Percentiles rank a stretch among this genome's conserved stretches.
phyloP scores from a whole-genome alignment of 2,888 invertebrate species.

The Sarcophaga subvicina region DNA sequence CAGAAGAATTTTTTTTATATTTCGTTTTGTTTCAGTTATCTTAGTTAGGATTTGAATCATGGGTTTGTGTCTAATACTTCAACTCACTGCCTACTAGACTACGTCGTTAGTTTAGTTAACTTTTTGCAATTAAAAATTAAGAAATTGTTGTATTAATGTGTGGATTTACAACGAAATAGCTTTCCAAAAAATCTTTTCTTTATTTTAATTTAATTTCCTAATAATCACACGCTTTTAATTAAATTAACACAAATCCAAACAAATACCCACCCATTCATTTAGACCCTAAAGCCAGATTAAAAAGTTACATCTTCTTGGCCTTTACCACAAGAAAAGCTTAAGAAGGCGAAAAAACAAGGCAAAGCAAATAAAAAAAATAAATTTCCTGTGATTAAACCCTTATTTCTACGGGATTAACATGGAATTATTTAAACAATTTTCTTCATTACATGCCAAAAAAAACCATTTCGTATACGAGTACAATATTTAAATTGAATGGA shows the following conservation, averaged over 20 bases:
- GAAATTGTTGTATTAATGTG: too few species aligned
- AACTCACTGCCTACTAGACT: too few species aligned
- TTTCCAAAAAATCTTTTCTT: too few species aligned
- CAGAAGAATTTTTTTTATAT: too few species aligned
- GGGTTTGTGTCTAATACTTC: too few species aligned
- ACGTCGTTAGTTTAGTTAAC: too few species aligned
- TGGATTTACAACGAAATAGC: too few species aligned
- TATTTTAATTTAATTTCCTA: too few species aligned
- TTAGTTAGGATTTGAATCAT: too few species aligned
- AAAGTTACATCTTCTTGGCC: neutral
- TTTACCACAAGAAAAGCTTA: neutral
- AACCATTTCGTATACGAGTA: constrained; percentile 11
- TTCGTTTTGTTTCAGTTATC: too few species aligned
- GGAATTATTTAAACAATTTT: constrained; percentile 50
- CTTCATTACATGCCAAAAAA: constrained; percentile 50
- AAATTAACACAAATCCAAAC: constrained; percentile 2
- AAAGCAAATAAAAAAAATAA: neutral
- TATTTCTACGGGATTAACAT: constrained; percentile 51
- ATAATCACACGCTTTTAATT: neutral
- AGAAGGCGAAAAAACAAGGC: neutral
- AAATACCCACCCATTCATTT: neutral
- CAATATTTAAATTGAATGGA: constrained; percentile 40
- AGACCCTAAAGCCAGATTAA: neutral
- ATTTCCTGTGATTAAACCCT: constrained; percentile 27
- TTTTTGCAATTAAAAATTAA: too few species aligned